A percentile compares a stretch with the other conserved stretches of the same genome.
Conservation (phyloP, 2,797 vertebrate species). For the Chrosomus eos region DNA sequence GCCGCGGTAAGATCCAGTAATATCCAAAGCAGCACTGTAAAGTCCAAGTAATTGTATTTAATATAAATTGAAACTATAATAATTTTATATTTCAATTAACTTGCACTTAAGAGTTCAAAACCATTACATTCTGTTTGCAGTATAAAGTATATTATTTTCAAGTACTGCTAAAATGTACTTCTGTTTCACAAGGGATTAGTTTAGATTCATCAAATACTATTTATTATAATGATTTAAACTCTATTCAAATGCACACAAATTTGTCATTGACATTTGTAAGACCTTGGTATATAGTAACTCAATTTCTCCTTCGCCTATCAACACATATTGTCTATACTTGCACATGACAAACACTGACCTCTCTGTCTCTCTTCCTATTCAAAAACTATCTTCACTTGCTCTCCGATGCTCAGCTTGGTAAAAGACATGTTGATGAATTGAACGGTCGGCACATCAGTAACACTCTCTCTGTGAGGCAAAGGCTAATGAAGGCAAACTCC, state of each 20-base stretch:
- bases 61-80: too few species aligned
- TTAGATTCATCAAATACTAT: not conserved
- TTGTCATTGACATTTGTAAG: too few species aligned
- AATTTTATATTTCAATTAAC: not conserved
- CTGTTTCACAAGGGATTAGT: not conserved
- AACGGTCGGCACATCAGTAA: constrained; percentile 79
- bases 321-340: not conserved
- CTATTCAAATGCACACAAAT: not conserved
- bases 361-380: not conserved
- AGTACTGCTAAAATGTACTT: not conserved
- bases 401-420: not conserved
- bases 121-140: not conserved
- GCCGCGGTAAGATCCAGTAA: not conserved
- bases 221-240: not conserved
- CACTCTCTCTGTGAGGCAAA: constrained; percentile 84
- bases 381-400: not conserved
- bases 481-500: constrained; percentile 83
- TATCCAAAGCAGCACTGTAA: too few species aligned
- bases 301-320: not conserved
- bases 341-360: not conserved
- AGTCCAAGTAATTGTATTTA: too few species aligned
- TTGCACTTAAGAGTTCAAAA: not conserved
- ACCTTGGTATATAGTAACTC: not conserved
- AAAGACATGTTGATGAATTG: constrained; percentile 29
- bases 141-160: not conserved